Conservation (phyloP, 2,797 vertebrate genomes). For the Anguilla megastoma region DNA sequence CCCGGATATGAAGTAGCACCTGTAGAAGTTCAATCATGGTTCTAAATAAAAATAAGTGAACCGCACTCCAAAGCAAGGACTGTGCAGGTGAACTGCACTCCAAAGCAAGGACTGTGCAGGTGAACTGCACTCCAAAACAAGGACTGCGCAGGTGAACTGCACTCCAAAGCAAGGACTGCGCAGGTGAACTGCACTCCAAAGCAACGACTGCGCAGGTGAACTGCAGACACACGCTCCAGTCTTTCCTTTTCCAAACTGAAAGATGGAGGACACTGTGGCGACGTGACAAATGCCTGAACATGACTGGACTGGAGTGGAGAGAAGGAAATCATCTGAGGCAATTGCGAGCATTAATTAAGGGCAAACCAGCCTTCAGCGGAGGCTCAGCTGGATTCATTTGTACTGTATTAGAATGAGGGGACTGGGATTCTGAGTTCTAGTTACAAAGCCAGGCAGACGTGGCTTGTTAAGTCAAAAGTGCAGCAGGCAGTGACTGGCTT, state of each 20-base stretch:
- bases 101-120: too few species aligned
- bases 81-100: too few species aligned
- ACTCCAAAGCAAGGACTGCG: too few species aligned
- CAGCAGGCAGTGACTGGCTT: slow-evolving; percentile 25
- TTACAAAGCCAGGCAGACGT: not conserved
- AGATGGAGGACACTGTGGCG: not conserved
- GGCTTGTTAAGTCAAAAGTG: slow-evolving; percentile 17
- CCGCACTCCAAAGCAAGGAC: too few species aligned
- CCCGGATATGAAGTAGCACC: too few species aligned
- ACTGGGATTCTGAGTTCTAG: not conserved
- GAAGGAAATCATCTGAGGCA: not conserved
- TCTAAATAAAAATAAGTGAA: too few species aligned
- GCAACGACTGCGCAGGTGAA: too few species aligned
- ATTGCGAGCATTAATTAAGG: not conserved
- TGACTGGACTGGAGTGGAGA: not conserved
- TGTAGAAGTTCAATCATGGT: too few species aligned
- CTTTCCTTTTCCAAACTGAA: not conserved
- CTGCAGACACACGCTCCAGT: too few species aligned
- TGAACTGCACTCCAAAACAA: too few species aligned
- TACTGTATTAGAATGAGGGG: not conserved
- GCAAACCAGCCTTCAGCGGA: not conserved
- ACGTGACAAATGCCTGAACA: not conserved
- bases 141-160: too few species aligned
- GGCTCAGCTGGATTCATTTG: not conserved
- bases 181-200: too few species aligned